These are phyloP conservation scores for Porites cylindrica DNA, from an alignment of 92 coral and sea anemone genomes.

Conservation along the genomic window DNA sequence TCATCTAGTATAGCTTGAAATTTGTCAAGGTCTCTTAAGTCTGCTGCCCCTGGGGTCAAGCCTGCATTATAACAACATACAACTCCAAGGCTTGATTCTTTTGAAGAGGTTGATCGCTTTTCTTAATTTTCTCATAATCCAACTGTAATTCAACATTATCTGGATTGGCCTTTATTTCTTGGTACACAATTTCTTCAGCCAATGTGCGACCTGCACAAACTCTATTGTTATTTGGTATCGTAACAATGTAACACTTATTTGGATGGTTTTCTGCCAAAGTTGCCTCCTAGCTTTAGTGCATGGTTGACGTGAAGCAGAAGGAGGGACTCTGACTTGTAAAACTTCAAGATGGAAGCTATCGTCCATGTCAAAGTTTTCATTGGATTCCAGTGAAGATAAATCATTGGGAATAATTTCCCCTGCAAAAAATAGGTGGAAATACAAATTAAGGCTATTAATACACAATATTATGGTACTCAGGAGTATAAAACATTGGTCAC, in stretches of 20 bases:
- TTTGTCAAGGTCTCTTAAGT: background rate
- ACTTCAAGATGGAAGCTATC: background rate
- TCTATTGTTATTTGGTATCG: slow-evolving; percentile 14
- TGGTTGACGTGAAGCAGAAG: background rate
- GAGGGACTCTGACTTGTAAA: background rate
- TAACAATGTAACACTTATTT: slow-evolving; percentile 1
- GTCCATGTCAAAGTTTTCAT: background rate
- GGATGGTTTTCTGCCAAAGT: background rate
- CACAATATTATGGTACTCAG: background rate
- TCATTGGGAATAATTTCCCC: slow-evolving; percentile 47
- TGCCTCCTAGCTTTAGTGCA: background rate
- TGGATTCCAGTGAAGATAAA: slow-evolving; percentile 16
- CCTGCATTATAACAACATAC: background rate
- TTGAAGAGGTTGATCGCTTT: slow-evolving; percentile 1
- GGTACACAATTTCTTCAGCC: slow-evolving; percentile 9
- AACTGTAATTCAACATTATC: background rate
- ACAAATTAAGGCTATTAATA: background rate
- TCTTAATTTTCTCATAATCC: background rate
- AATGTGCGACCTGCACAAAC: slow-evolving; percentile 12
- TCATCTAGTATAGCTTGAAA: slow-evolving; percentile 20
- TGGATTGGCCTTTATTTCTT: background rate
- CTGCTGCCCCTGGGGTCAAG: slow-evolving; percentile 1
- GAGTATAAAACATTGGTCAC: background rate
- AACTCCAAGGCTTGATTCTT: slow-evolving; percentile 20
- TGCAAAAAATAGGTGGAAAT: background rate